phyloP scores from a whole-genome alignment of 2,888 invertebrate species.

The Mythimna impura region DNA sequence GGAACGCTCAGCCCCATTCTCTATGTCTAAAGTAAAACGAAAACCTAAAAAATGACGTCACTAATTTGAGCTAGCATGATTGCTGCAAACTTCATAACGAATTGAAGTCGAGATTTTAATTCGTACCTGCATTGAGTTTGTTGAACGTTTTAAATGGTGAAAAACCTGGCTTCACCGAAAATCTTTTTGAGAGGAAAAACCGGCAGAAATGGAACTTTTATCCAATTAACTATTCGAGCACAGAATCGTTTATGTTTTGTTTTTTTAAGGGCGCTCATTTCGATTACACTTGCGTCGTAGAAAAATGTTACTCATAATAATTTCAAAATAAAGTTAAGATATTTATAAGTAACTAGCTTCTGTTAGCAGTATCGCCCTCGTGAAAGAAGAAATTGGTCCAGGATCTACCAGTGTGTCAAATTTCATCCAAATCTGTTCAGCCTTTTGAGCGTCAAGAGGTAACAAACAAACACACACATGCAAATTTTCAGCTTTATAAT shows the following conservation, averaged over 20 bases:
- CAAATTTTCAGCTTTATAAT: too few species aligned
- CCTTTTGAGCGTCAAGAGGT: too few species aligned
- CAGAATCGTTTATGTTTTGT: neutral
- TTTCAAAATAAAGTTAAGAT: neutral
- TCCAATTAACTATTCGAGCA: neutral
- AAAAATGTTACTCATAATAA: neutral
- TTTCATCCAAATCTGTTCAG: too few species aligned
- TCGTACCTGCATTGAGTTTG: neutral
- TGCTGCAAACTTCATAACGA: slow-evolving; percentile 10
- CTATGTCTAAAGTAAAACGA: neutral
- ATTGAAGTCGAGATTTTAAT: neutral
- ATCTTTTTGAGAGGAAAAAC: slow-evolving; percentile 3
- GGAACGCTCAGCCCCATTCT: neutral
- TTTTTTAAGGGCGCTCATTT: neutral
- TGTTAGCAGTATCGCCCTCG: too few species aligned
- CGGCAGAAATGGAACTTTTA: neutral
- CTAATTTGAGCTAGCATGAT: neutral
- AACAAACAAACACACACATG: too few species aligned
- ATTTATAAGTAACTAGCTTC: too few species aligned
- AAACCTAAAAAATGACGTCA: neutral
- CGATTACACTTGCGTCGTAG: neutral
- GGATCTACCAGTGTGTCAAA: too few species aligned
- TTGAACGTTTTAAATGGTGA: neutral
- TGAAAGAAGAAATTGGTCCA: too few species aligned
- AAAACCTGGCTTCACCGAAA: neutral